These are phyloP conservation scores for Cloeon dipterum DNA, from an alignment of 2,888 invertebrate species.

Conservation along the genomic window DNA sequence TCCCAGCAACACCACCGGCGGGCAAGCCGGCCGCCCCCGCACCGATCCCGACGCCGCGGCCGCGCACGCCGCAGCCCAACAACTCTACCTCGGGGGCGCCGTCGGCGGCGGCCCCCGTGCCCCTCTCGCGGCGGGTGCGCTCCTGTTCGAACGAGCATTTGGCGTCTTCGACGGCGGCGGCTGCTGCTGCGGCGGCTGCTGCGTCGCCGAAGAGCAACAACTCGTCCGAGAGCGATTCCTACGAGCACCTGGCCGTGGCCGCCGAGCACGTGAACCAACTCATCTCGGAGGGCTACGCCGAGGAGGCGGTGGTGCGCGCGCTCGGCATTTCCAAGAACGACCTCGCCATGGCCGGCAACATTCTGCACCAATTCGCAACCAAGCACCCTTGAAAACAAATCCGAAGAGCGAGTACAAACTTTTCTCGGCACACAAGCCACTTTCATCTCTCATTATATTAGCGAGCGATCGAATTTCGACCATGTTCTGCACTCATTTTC, in stretches of 20 bases:
- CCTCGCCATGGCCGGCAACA: constrained; percentile 88
- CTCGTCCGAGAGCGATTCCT: constrained; percentile 26
- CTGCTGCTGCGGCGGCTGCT: constrained; percentile 7
- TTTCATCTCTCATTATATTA: too few relatives aligned
- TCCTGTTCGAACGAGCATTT: constrained; percentile 5
- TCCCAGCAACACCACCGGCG: too few relatives aligned
- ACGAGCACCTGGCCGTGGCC: constrained; percentile 78
- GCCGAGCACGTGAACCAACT: constrained; percentile 75
- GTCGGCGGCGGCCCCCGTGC: constrained; percentile 7
- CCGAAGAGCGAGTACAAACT: too few relatives aligned
- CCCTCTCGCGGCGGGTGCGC: constrained; percentile 2
- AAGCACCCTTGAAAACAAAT: too few relatives aligned
- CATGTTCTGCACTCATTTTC: too few relatives aligned
- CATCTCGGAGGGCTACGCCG: constrained; percentile 74
- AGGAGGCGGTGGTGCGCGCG: constrained; percentile 75
- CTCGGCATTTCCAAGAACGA: constrained; percentile 83
- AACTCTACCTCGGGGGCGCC: constrained; percentile 8
- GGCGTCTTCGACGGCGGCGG: constrained; percentile 14
- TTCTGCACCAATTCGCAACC: constrained; percentile 70
- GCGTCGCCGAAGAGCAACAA: constrained; percentile 9
- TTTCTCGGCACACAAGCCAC: too few relatives aligned
- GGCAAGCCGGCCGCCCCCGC: too few relatives aligned
- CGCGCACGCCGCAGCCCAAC: constrained; percentile 10
- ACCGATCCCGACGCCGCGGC: constrained; percentile 8
- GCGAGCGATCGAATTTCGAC: too few relatives aligned